Percentiles rank a stretch among this genome's conserved stretches.
These are phyloP conservation scores for Ceratina calcarata DNA, from an alignment of 1,140 invertebrate species.

Conservation along the genomic window DNA sequence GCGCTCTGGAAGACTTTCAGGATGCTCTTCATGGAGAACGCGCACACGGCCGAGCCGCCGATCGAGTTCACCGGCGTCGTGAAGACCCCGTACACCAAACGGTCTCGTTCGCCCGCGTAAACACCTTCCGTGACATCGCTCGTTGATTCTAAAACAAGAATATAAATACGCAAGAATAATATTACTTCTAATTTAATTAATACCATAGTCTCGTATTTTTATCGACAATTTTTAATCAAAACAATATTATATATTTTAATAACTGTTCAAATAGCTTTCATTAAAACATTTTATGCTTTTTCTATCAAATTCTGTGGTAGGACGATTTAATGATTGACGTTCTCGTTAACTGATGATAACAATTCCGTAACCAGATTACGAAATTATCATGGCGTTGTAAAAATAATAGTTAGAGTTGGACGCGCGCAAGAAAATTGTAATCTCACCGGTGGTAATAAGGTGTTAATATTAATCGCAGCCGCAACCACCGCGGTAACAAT, in stretches of 20 bases:
- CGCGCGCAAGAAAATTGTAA: constrained; percentile 22
- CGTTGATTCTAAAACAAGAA: constrained; percentile 84
- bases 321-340: neutral
- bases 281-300: neutral
- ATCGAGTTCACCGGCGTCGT: constrained; percentile 97
- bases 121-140: constrained; percentile 87
- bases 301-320: too few relatives aligned
- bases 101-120: constrained; percentile 83
- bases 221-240: too few relatives aligned
- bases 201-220: too few relatives aligned
- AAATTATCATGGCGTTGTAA: constrained; percentile 14
- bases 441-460: constrained; percentile 17
- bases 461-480: constrained; percentile 38
- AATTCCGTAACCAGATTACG: neutral
- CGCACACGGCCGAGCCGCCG: constrained; percentile 97
- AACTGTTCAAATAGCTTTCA: too few relatives aligned
- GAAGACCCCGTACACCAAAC: constrained; percentile 96
- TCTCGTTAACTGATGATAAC: constrained; percentile 12
- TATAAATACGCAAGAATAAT: too few relatives aligned
- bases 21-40: constrained; percentile 94
- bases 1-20: constrained; percentile 93
- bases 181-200: too few relatives aligned
- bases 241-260: too few relatives aligned
- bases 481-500: constrained; percentile 6
- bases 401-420: constrained; percentile 10